Base-by-base conservation (phyloP, 2,113 vertebrate genomes). In the Notiomystis cincta region DNA sequence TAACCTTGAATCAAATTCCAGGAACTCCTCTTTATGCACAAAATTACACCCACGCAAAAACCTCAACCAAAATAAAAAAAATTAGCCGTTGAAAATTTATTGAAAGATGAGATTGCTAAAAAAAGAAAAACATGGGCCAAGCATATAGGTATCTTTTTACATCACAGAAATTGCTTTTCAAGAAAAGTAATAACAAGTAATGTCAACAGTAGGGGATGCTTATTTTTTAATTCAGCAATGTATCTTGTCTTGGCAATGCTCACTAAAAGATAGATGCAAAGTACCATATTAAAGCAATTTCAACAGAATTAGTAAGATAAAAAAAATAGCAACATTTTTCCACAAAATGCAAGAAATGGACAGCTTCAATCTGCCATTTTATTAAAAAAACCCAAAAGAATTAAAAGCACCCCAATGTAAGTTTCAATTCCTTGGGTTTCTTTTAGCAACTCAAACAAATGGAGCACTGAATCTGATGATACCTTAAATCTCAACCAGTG, bases 21-120 rank as follows among this genome's bases (percentile, higher is more conserved):
- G 7, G 10, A 73, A 60, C 6, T 6, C 3, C 8, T 66, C 48
- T 42, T 77, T 35, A 54, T 27, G 16, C 28, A 57, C 21, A 58
- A 58, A 83, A 48, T 28, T 37, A 83, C 15, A 28, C 11, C 25
- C 1, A 61, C 6, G 40, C 3, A 30, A 19, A 47, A 70, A 8
- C 10, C 44, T 9, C 18, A 76, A 15, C 1, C 3, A 53, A 81
- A 45, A 15, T 19, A 38, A 53, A 78, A n/a, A 25, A 54, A 8
- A 2, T 1, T 13, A 11, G 4, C 20, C 10, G 35, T 1, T 27
- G 13, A n/a, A 65, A 65, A 50, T 18, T 23, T 67, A n/a, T 0
- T 42, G 38, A 57, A 90, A 77, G 15, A 45, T 12, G 7, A 65
- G 5, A 62, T 48, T 8, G 65, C 30, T 11, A 33, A 75, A 30